Evolutionary conservation across 2,888 invertebrate genomes (phyloP).

Genomic region (Alitta virens): DNA sequence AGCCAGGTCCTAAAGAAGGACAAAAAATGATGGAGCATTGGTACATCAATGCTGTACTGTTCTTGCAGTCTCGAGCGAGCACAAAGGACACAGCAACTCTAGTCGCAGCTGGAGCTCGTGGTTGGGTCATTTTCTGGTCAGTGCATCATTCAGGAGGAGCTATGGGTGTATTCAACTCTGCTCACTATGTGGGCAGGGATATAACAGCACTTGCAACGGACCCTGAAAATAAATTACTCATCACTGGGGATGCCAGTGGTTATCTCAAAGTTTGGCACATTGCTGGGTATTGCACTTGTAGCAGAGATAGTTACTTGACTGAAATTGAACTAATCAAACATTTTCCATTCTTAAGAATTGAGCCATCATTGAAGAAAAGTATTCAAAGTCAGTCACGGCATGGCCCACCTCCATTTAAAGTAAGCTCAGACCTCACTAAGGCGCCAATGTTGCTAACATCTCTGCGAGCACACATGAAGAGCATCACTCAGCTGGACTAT

Average conservation of each 20-base stretch:
- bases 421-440: slow-evolving; percentile 2
- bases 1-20: no score
- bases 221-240: slow-evolving; percentile 67
- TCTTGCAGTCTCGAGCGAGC: neutral
- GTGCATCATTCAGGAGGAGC: slow-evolving; percentile 76
- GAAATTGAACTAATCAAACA: neutral
- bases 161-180: slow-evolving; percentile 69
- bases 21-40: neutral
- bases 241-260: slow-evolving; percentile 56
- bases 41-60: neutral
- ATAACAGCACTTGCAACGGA: slow-evolving; percentile 73
- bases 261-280: slow-evolving; percentile 31
- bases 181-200: slow-evolving; percentile 64
- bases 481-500: slow-evolving; percentile 69
- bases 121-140: slow-evolving; percentile 75
- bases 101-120: slow-evolving; percentile 73
- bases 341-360: neutral
- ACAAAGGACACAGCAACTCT: slow-evolving; percentile 50
- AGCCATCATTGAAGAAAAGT: neutral
- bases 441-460: slow-evolving; percentile 42
- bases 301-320: neutral
- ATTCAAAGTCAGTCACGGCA: neutral
- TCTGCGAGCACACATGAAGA: slow-evolving; percentile 68
- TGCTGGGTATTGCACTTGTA: slow-evolving; percentile 10
- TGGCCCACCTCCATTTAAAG: neutral